These are phyloP conservation scores for Drosophila dunni DNA, from an alignment of 1,140 invertebrate genomes.

Conservation along the genomic window DNA sequence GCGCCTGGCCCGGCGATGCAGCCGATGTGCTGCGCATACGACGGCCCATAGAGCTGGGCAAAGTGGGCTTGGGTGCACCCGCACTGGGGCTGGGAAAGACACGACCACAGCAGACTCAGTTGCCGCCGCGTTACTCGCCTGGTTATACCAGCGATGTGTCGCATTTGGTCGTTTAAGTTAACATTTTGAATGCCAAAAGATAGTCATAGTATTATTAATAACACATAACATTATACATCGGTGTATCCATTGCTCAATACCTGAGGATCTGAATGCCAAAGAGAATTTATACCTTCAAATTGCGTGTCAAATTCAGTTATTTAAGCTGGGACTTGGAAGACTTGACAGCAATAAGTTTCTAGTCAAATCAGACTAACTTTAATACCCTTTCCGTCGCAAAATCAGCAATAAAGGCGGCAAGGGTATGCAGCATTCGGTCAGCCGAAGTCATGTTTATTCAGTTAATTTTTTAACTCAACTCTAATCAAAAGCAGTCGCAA, in stretches of 20 bases:
- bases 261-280: slow-evolving; percentile 39
- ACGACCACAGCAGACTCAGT: slow-evolving; percentile 80
- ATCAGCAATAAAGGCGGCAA: neutral
- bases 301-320: slow-evolving; percentile 1
- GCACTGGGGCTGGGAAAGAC: slow-evolving; percentile 66
- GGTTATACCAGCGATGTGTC: slow-evolving; percentile 89
- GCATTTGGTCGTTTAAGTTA: slow-evolving; percentile 88
- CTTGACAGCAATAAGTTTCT: neutral
- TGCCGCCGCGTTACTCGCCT: slow-evolving; percentile 87
- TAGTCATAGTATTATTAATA: slow-evolving; percentile 20
- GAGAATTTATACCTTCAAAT: slow-evolving; percentile 26
- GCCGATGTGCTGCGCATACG: slow-evolving; percentile 86
- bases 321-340: neutral
- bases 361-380: neutral
- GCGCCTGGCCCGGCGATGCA: slow-evolving; percentile 88
- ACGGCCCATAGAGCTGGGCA: slow-evolving; percentile 78
- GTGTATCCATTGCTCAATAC: slow-evolving; percentile 53
- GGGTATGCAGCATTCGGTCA: neutral
- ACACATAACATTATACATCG: slow-evolving; percentile 1
- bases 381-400: neutral
- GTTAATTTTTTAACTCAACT: neutral
- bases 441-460: neutral
- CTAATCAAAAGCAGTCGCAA: neutral
- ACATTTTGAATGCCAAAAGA: slow-evolving; percentile 51
- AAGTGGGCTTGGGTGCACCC: slow-evolving; percentile 55